Base-by-base conservation (phyloP, 2,113 vertebrate species). In the Silurus meridionalis region DNA sequence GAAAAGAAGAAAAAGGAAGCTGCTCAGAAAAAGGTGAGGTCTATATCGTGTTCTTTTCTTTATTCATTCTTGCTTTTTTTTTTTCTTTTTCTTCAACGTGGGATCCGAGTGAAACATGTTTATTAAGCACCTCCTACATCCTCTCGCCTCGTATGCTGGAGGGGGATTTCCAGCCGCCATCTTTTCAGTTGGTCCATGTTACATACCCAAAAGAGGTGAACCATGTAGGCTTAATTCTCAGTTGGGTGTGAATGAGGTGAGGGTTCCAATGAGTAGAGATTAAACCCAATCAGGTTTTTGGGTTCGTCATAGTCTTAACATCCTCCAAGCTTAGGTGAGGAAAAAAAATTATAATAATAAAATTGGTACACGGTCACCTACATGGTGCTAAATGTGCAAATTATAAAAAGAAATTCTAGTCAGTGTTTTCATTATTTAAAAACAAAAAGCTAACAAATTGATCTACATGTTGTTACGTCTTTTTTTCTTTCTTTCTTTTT, bases 1-100 rank as follows among this genome's bases (percentile, higher is more conserved):
- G 97, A 98, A 94, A 99, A 99, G 96, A 99, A 97, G 96, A 99
- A 97, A 96, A 99, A 97, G 95, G 97, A 98, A 96, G 95, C 95
- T 96, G 95, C 96, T 97, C 97, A 97, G 95, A 98, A 97, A 96
- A 98, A 98, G 97, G 98, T 99, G 89, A 89, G 95, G 37, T 57
- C 13, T 57, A 9, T 57, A 9, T 37, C 37, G 37, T 3, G 37
- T 37, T 37, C 37, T 37, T 37, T 37, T 37, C 37, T 37, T 37
- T 37, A 37, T 37, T 37, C 37, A 37, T 37, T 37, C 37, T 37
- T 37, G 37, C 37, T 37, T 37, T 37, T 37, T 37, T 37, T 37
- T 37, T 37, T 1, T 37, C 28, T n/a, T 87, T 85, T 57, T 2
- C 4, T 63, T 61, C 61, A 53, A 67, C 46, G 37, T 60, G 50